These are phyloP conservation scores for Deilephila elpenor DNA, from an alignment of 2,888 invertebrate species.

Conservation along the genomic window DNA sequence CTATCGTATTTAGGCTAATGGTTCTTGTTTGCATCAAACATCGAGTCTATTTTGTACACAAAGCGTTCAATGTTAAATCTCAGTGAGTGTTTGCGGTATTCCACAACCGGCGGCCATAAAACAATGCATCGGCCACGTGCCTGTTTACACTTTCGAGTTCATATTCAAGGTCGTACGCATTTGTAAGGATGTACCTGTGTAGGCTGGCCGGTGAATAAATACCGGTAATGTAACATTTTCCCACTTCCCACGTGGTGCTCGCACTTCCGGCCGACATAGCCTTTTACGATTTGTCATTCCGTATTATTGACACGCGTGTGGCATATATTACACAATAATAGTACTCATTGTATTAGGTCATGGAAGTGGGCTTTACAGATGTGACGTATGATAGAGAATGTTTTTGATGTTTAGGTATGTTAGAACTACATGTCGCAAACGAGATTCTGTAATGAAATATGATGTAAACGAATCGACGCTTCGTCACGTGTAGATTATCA, in stretches of 20 bases:
- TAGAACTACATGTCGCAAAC: background rate
- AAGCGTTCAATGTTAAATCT: slow-evolving; percentile 41
- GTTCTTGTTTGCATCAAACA: slow-evolving; percentile 21
- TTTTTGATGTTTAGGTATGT: background rate
- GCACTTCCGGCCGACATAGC: slow-evolving; percentile 65
- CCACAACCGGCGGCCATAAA: slow-evolving; percentile 75
- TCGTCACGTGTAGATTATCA: background rate
- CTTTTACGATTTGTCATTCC: slow-evolving; percentile 63
- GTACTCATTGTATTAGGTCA: slow-evolving; percentile 21
- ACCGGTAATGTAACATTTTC: slow-evolving; percentile 81
- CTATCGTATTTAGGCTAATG: slow-evolving; percentile 15
- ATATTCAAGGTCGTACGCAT: slow-evolving; percentile 84
- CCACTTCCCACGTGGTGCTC: slow-evolving; percentile 79
- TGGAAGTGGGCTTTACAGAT: background rate
- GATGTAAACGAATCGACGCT: background rate
- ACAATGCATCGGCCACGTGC: slow-evolving; percentile 84
- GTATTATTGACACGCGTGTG: slow-evolving; percentile 1
- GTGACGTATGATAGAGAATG: background rate
- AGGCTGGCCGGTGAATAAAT: slow-evolving; percentile 80
- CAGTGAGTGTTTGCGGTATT: slow-evolving; percentile 60
- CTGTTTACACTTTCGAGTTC: slow-evolving; percentile 83
- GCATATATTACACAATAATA: slow-evolving; percentile 13
- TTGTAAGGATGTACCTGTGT: slow-evolving; percentile 83
- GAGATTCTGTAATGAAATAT: slow-evolving; percentile 1
- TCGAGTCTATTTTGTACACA: slow-evolving; percentile 33